Evolutionary conservation across 2,888 invertebrate genomes (phyloP), one percentile per base, ranked within the genome.

Genomic region (Harpalus rufipes): DNA sequence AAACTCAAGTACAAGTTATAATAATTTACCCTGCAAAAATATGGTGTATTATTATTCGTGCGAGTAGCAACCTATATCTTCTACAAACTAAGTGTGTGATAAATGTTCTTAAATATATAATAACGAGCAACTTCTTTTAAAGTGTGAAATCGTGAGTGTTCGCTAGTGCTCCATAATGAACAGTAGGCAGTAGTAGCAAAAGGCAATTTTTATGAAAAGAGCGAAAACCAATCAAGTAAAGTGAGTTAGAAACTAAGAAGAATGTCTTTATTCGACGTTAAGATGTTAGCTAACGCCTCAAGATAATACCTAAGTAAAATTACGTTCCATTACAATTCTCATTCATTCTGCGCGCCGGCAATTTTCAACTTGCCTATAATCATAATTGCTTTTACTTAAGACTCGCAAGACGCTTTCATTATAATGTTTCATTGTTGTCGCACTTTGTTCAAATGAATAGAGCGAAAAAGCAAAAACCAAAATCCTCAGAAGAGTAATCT

Each of bases 381-480:
- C 81, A 81, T 81, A 81, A 81, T 81, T 81, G 81, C 81, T 81
- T 81, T 81, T 81, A 81, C 81, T 81, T 81, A 81, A 59, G 65
- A 65, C 81, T 81, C n/a, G 81, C 44, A 65, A 18, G 80, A 59
- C 21, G 58, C 32, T 58, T 61, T 80, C 80, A 81, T 81, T 81
- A 81, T 25, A 81, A 81, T 65, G 81, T 81, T 81, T 65, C 65
- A 81, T 81, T 81, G 81, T 81, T 81, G 81, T 81, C 65, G 41
- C 25, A 63, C 63, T 81, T 81, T 63, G 63, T 58, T 32, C 25
- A 25, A 58, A 78, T 56, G 74, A 25, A 58, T 56, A 21, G 7
- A 7, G n/a, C 12, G 7, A 25, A 78, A 58, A 78, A 74, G 44
- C 72, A 44, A 74, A 44, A 68, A 68, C 68, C 68, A 68, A 68